Evolutionary conservation across 2,113 vertebrate genomes (phyloP).

Genomic region (Caloenas nicobarica): DNA sequence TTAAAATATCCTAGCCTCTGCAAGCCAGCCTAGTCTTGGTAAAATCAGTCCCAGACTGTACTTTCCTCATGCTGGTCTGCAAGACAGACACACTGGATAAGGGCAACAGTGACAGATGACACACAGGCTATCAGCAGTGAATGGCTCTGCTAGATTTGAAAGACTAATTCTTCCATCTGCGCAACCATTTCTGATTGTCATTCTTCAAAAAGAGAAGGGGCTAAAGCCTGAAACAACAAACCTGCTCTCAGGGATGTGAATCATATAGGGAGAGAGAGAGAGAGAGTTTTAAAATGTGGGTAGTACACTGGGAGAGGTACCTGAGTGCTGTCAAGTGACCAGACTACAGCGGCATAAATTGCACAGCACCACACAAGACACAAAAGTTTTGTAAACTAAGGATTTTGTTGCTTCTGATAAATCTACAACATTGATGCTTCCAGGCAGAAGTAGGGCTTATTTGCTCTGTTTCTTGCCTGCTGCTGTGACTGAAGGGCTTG

Average conservation of each 20-base stretch:
- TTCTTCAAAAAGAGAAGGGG: not conserved
- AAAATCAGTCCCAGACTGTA: not conserved
- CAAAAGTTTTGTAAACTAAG: not conserved
- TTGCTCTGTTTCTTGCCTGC: not conserved
- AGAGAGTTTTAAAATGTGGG: not conserved
- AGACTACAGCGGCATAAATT: not conserved
- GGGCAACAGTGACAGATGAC: not conserved
- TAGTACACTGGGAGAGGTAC: not conserved
- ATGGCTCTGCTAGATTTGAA: not conserved
- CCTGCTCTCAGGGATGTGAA: fast-evolving
- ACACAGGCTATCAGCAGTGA: not conserved
- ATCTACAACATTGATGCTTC: not conserved
- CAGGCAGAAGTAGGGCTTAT: not conserved
- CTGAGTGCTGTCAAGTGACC: not conserved
- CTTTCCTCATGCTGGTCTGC: not conserved
- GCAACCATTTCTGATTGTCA: not conserved
- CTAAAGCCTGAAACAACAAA: not conserved
- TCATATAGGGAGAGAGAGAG: fast-evolving
- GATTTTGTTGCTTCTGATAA: not conserved
- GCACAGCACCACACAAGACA: not conserved
- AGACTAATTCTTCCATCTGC: not conserved
- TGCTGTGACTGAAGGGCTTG: not conserved
- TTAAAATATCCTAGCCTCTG: not conserved
- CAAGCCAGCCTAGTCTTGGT: not conserved
- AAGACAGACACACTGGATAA: not conserved